phyloP scores from a whole-genome alignment of 2,888 invertebrate genomes.

The Aspidapion aeneum region DNA sequence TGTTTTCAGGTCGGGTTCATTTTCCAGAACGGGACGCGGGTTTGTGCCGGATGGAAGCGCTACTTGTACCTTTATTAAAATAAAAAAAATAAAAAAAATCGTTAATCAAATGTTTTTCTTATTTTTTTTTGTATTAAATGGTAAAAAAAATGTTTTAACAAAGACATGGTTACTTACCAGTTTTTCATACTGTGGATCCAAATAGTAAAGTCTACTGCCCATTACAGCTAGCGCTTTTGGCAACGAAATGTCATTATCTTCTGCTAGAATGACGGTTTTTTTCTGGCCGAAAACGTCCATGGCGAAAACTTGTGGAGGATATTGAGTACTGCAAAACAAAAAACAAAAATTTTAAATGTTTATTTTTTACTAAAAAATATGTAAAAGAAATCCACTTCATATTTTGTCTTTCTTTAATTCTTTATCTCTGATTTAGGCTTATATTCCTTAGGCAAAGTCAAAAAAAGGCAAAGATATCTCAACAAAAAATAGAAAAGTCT shows the following conservation, averaged over 20 bases:
- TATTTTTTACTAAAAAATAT: too few relatives aligned
- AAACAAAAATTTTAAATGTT: too few relatives aligned
- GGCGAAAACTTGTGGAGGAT: constrained; percentile 66
- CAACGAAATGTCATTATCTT: constrained; percentile 66
- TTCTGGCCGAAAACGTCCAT: constrained; percentile 68
- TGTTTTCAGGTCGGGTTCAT: constrained; percentile 83
- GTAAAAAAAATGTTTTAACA: too few relatives aligned
- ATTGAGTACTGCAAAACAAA: constrained; percentile 59
- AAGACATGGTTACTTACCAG: constrained; percentile 48
- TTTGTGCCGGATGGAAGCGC: constrained; percentile 79
- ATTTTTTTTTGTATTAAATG: too few relatives aligned
- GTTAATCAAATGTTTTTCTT: too few relatives aligned
- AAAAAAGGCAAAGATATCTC: too few relatives aligned
- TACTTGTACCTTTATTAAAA: constrained; percentile 70
- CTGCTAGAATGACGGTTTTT: constrained; percentile 63
- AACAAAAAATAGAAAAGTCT: too few relatives aligned
- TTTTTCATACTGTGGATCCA: constrained; percentile 88
- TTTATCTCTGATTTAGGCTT: too few relatives aligned
- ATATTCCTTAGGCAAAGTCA: too few relatives aligned
- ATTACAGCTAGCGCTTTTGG: constrained; percentile 82
- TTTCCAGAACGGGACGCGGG: constrained; percentile 71
- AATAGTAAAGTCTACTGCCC: constrained; percentile 77
- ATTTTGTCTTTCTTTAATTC: too few relatives aligned
- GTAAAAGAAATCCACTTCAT: too few relatives aligned
- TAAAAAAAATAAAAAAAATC: too few relatives aligned